Evolutionary conservation across 2,888 invertebrate species (phyloP).

Genomic region (Stenichneumon culpator): DNA sequence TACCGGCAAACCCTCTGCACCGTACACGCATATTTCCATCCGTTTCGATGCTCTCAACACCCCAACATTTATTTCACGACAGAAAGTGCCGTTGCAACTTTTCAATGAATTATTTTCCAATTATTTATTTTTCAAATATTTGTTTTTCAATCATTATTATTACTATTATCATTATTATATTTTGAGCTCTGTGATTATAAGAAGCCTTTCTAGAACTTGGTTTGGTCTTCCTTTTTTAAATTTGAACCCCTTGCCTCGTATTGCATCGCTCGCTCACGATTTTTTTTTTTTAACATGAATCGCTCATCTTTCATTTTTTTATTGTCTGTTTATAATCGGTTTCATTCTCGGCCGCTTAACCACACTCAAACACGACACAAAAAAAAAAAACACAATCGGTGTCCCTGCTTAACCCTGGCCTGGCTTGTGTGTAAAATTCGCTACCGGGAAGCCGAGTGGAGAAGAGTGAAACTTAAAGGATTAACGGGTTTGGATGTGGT

Average conservation of each 20-base stretch:
- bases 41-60: background rate
- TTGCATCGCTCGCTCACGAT: conserved; percentile 16
- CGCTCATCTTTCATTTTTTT: conserved; percentile 39
- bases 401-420: conserved; percentile 6
- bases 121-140: conserved; percentile 38
- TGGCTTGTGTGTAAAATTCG: background rate
- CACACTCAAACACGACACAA: conserved; percentile 31
- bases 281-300: conserved; percentile 37
- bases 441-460: conserved; percentile 81
- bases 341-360: conserved; percentile 39
- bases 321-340: conserved; percentile 34
- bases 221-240: conserved; percentile 19
- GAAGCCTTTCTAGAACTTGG: conserved; percentile 29
- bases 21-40: background rate
- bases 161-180: no score
- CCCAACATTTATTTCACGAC: background rate
- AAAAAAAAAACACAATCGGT: conserved; percentile 25
- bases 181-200: background rate
- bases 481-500: conserved; percentile 76
- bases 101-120: conserved; percentile 50
- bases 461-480: conserved; percentile 79
- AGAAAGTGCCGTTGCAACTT: background rate
- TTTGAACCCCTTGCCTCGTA: background rate
- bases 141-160: background rate
- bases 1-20: background rate